Conservation (phyloP, 2,113 vertebrate genomes). For the Saimiri boliviensis region DNA sequence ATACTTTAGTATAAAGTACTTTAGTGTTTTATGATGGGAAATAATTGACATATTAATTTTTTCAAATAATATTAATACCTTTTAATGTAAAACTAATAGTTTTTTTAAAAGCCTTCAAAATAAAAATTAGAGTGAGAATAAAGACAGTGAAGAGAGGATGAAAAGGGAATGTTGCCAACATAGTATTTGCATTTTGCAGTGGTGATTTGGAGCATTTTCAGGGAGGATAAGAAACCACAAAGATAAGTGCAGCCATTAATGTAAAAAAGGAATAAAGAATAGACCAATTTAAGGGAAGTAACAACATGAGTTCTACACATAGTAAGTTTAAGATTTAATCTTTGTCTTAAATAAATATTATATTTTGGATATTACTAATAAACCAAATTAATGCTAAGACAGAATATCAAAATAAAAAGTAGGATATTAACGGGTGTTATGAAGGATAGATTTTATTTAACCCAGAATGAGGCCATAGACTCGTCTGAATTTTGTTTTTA, state of each 20-base stretch:
- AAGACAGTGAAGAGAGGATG: not conserved
- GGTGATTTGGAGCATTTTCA: not conserved
- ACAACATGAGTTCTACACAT: not conserved
- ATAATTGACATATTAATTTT: not conserved
- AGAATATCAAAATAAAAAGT: not conserved
- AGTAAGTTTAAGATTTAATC: not conserved
- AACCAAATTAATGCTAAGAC: not conserved
- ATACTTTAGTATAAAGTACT: too few species aligned
- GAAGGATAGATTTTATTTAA: not conserved
- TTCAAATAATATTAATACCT: not conserved
- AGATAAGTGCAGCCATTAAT: not conserved
- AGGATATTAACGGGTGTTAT: not conserved
- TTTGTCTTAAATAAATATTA: not conserved
- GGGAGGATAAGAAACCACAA: not conserved
- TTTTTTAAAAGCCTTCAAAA: not conserved
- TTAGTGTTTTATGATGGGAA: conserved; percentile 34
- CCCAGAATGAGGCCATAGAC: not conserved
- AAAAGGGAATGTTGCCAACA: not conserved
- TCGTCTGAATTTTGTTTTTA: not conserved
- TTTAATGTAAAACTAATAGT: not conserved
- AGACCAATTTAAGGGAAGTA: not conserved
- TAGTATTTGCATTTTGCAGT: not conserved
- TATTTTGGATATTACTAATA: not conserved
- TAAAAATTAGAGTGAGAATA: not conserved
- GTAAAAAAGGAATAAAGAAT: not conserved